Evolutionary conservation across 2,888 invertebrate species (phyloP), one percentile per base, ranked within the genome.

Genomic region (Drosophila phalerata): DNA sequence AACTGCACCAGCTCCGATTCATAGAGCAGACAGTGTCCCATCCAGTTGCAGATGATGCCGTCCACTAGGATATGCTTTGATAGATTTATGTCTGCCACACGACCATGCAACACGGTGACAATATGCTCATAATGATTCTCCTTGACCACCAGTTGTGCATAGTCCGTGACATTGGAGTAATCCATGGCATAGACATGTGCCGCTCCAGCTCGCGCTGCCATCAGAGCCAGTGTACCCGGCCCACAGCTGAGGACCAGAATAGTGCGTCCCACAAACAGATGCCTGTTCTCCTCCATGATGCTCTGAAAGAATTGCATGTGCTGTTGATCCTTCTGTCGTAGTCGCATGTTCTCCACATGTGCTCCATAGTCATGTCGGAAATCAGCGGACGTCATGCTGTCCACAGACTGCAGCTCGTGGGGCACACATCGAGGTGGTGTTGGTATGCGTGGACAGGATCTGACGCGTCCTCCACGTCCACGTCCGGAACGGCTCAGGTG

Each of bases 1-100:
- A 99, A 98, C 0, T 98, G 98, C 92, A 98, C 97, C 91, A 99
- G 93, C 97, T 99, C 99, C 76, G 98, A 98, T 93, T 99, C 99
- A 85, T 98, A 99, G 92, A 99, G 98, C 51, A 99, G 92, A 73
- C 95, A 95, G 90, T 89, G 93, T 6, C 96, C 96, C 95, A 96
- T 95, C 96, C 96, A 96, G 89, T 95, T 95, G 0, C 95, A 95
- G 61, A 96, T 94, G 42, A 96, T 96, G 57, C 99, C 98, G 92
- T 99, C 99, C 13, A 99, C 98, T 0, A 32, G 61, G 6, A 79
- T 63, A 0, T 67, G 38, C 0, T 84, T 67, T 0, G 88, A 82
- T 22, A 91, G 49, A 15, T 69, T 28, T 0, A 91, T n/a, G 5
- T 90, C 75, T 2, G 81, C 73, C 8, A 91, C 81, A 5, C 69